Evolutionary conservation across 2,797 vertebrate genomes (phyloP), one percentile per base, ranked within the genome.

Genomic region (Anguilla marmorata): DNA sequence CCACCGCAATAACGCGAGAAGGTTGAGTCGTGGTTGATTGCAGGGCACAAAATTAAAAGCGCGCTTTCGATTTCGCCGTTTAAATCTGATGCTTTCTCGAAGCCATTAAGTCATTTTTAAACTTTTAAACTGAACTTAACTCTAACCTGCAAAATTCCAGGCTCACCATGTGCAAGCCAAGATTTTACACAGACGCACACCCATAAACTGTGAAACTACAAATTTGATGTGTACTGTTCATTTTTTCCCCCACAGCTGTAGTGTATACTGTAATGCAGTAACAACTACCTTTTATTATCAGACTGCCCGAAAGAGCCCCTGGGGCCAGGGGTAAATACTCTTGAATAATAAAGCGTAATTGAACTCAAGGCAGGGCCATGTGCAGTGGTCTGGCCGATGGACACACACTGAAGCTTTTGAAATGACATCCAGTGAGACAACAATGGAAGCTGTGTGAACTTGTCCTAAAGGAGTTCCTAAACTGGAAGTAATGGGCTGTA

Each of bases 401-500:
- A 92, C 91, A 90, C 93, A 93, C 94, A 92, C 93, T 93, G 93
- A 93, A 94, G 93, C 94, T 93, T 94, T 91, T 96, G 94, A 95
- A 96, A 96, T 95, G 95, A 95, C 89, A 82, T 92, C 93, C 90
- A 94, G 92, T 24, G 93, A 41, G 88, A 91, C 94, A 95, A 97
- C 96, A 97, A 96, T 96, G 91, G 94, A 90, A 91, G 92, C 95
- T 94, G 94, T 94, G 93, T 95, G 95, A 95, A 91, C 94, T 93
- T 93, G 94, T 95, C 94, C 94, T 93, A 95, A 97, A 96, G 96
- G 95, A 93, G 92, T 95, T 96, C 94, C 91, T 96, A 94, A 94
- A 95, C 95, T 97, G 95, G 95, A 97, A 97, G 93, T 96, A 97
- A 97, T 94, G 91, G 90, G 88, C 92, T 92, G 92, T 94, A 93